Conservation (phyloP, 1,140 invertebrate species). For the Eupeodes corollae region DNA sequence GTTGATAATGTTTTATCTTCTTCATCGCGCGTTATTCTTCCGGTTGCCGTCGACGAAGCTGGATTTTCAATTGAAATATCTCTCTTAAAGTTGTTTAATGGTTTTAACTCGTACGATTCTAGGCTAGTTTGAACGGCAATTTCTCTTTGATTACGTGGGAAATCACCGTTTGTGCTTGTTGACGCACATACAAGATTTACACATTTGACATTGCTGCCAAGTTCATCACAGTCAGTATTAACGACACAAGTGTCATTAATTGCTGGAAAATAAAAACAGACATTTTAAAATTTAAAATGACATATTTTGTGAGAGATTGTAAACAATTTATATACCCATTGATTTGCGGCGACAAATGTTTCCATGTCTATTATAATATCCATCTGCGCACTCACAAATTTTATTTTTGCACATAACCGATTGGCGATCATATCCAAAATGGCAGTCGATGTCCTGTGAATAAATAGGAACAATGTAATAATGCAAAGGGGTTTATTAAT, state of each 20-base stretch:
- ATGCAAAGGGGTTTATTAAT: no score
- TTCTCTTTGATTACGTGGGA: slow-evolving; percentile 20
- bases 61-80: slow-evolving; percentile 18
- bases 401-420: slow-evolving; percentile 30
- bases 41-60: slow-evolving; percentile 15
- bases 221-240: slow-evolving; percentile 28
- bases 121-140: slow-evolving; percentile 33
- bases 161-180: background rate
- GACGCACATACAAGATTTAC: slow-evolving; percentile 16
- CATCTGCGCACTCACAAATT: slow-evolving; percentile 33
- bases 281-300: background rate
- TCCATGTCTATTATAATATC: slow-evolving; percentile 36
- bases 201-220: slow-evolving; percentile 23
- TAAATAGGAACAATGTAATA: background rate
- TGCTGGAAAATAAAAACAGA: slow-evolving; percentile 11
- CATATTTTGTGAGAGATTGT: background rate
- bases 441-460: slow-evolving; percentile 31
- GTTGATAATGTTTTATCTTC: slow-evolving; percentile 32
- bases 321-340: slow-evolving; percentile 21
- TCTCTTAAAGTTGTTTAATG: slow-evolving; percentile 17
- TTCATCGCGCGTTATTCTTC: slow-evolving; percentile 27
- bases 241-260: slow-evolving; percentile 35
- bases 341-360: slow-evolving; percentile 37
- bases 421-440: slow-evolving; percentile 34
- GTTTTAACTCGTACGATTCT: slow-evolving; percentile 25